Evolutionary conservation across 2,888 invertebrate genomes (phyloP).

Genomic region (Dicyrtoma fusca): DNA sequence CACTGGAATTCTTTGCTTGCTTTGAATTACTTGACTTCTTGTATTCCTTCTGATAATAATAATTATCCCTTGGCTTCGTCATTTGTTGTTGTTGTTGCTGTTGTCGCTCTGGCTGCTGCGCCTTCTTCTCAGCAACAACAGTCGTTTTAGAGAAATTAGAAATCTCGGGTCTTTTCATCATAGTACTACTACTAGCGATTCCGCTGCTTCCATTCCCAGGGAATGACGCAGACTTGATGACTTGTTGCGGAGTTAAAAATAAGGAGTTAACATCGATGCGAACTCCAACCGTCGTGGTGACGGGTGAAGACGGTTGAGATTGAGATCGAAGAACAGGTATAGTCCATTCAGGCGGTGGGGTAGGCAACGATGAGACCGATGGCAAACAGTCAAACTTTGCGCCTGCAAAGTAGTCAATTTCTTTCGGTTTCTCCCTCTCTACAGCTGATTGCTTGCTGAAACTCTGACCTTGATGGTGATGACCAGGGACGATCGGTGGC

Average conservation of each 20-base stretch:
- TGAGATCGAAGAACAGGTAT: constrained; percentile 37
- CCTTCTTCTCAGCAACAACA: too few species aligned
- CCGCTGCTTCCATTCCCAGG: background rate
- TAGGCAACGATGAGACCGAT: constrained; percentile 46
- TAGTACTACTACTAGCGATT: background rate
- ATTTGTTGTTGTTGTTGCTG: background rate
- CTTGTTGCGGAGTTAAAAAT: constrained; percentile 30
- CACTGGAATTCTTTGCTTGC: background rate
- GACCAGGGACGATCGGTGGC: constrained; percentile 24
- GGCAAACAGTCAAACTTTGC: constrained; percentile 55
- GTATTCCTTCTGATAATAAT: background rate
- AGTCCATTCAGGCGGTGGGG: constrained; percentile 54
- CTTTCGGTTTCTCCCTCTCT: constrained; percentile 14
- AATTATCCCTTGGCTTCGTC: background rate
- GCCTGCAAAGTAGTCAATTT: constrained; percentile 50
- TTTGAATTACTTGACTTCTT: background rate
- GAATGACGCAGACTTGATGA: constrained; percentile 7
- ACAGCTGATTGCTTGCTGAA: background rate
- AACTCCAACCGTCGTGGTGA: constrained; percentile 4
- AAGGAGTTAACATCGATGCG: constrained; percentile 33
- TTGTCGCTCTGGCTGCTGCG: too few species aligned
- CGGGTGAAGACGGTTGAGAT: constrained; percentile 31
- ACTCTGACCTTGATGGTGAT: background rate
- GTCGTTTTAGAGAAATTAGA: too few species aligned
- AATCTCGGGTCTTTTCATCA: background rate